Conservation (phyloP, 2,888 invertebrate genomes). For the Erebia palarica region DNA sequence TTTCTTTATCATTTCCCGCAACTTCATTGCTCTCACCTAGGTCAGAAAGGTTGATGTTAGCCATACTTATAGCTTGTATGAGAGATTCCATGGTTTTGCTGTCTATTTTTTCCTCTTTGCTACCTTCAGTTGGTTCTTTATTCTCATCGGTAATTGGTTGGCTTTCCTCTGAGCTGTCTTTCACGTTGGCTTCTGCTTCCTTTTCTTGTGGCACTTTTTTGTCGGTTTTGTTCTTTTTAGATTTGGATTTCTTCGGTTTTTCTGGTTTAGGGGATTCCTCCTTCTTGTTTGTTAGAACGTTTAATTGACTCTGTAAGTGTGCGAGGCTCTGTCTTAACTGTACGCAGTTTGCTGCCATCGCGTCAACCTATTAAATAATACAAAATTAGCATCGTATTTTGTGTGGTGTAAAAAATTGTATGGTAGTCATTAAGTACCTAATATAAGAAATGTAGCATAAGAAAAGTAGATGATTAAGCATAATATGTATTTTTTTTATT, state of each 20-base stretch:
- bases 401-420: neutral
- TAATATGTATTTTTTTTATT: too few species aligned
- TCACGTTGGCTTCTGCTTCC: slow-evolving; percentile 36
- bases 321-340: slow-evolving; percentile 83
- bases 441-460: too few species aligned
- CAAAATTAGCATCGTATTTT: neutral
- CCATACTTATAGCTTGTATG: slow-evolving; percentile 65
- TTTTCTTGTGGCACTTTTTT: slow-evolving; percentile 50
- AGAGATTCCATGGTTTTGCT: slow-evolving; percentile 63
- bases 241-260: slow-evolving; percentile 69
- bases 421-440: too few species aligned
- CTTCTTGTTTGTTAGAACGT: slow-evolving; percentile 65
- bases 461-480: too few species aligned
- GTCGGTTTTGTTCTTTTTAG: slow-evolving; percentile 65
- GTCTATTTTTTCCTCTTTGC: slow-evolving; percentile 53
- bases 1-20: slow-evolving; percentile 27
- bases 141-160: slow-evolving; percentile 43
- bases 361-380: slow-evolving; percentile 70
- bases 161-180: slow-evolving; percentile 37
- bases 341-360: slow-evolving; percentile 83
- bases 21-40: slow-evolving; percentile 56
- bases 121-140: slow-evolving; percentile 43
- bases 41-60: slow-evolving; percentile 62
- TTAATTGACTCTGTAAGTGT: slow-evolving; percentile 82
- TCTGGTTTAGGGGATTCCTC: slow-evolving; percentile 67